Conservation (phyloP, 1,140 invertebrate species). For the Babylonia areolata region DNA sequence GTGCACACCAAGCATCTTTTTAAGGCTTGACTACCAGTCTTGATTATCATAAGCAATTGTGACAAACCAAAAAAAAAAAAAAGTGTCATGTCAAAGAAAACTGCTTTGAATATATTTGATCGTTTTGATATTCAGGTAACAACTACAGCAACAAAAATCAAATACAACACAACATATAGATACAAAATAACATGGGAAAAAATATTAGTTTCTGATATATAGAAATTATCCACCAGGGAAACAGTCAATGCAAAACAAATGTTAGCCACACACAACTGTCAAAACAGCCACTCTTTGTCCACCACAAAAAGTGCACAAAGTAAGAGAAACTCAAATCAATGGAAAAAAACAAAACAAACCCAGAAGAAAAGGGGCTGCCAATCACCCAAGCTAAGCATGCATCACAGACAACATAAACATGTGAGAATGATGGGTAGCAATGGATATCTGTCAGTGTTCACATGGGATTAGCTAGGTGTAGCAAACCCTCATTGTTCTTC, state of each 20-base stretch:
- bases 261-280: neutral
- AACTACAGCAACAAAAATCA: neutral
- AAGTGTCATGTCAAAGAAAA: neutral
- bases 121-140: slow-evolving; percentile 8
- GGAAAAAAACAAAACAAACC: no score
- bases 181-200: neutral
- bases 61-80: neutral
- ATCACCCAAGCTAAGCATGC: neutral
- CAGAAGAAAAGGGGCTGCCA: no score
- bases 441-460: no score
- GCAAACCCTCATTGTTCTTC: no score
- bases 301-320: no score
- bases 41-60: slow-evolving; percentile 28
- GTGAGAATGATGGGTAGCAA: no score
- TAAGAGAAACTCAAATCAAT: neutral
- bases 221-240: no score
- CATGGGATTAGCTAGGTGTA: no score
- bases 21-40: slow-evolving; percentile 3
- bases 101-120: no score
- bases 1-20: neutral
- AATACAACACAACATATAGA: neutral
- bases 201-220: no score
- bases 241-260: no score
- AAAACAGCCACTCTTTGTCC: neutral
- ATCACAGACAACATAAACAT: neutral